Evolutionary conservation across 2,797 vertebrate species (phyloP).

Genomic region (Allobates femoralis): DNA sequence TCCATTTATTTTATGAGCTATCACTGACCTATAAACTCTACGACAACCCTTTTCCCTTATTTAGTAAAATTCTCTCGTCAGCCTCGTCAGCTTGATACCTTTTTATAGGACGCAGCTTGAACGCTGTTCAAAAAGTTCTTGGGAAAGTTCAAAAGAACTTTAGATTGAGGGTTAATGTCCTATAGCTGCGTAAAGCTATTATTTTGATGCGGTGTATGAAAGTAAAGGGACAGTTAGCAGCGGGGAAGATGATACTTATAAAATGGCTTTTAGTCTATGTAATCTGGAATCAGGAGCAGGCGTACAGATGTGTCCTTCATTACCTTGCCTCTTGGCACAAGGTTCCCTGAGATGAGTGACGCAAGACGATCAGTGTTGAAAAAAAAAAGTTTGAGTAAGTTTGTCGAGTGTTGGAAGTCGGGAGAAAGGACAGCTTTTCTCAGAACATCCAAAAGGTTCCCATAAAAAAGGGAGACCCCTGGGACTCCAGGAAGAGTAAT

Average conservation of each 20-base stretch:
- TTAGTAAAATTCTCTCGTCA: conserved; percentile 36
- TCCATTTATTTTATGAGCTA: conserved; percentile 55
- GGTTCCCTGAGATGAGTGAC: too few relatives aligned
- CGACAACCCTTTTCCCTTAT: conserved; percentile 49
- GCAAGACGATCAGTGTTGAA: too few relatives aligned
- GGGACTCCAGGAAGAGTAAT: too few relatives aligned
- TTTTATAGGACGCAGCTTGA: conserved; percentile 36
- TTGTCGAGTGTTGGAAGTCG: too few relatives aligned
- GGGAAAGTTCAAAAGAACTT: conserved; percentile 14
- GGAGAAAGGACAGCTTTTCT: too few relatives aligned
- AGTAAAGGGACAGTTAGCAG: neutral
- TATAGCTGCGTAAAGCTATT: neutral
- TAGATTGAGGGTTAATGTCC: neutral
- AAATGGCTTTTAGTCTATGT: neutral
- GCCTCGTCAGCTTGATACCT: conserved; percentile 36
- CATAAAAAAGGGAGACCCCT: too few relatives aligned
- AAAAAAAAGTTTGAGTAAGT: too few relatives aligned
- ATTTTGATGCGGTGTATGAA: neutral
- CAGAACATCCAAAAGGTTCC: too few relatives aligned
- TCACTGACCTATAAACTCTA: conserved; percentile 18
- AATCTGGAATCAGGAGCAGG: neutral
- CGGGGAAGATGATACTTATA: neutral
- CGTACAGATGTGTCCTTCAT: neutral
- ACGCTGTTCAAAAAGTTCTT: conserved; percentile 18
- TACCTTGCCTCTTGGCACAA: too few relatives aligned